Percentiles rank a stretch among this genome's conserved stretches.
Evolutionary conservation across 1,140 invertebrate species (phyloP).

Genomic region (Chironomus tepperi): DNA sequence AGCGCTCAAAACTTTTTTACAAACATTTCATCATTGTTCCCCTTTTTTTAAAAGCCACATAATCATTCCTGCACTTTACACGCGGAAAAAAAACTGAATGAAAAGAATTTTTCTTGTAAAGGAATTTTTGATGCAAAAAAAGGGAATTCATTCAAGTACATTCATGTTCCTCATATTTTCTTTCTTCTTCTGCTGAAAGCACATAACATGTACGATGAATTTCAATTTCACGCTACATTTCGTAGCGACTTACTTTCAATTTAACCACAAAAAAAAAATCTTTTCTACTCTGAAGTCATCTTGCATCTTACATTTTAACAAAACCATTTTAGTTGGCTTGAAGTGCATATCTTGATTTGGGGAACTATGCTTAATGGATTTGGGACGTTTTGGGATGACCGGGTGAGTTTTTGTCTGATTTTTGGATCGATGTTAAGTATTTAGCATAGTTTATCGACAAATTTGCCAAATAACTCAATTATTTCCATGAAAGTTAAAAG

Average conservation of each 20-base stretch:
- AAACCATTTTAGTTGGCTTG: neutral
- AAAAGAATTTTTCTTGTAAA: no score
- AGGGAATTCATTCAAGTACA: no score
- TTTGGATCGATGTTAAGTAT: no score
- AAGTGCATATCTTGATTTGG: neutral
- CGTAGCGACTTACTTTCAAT: conserved; percentile 16
- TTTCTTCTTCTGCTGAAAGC: conserved; percentile 5
- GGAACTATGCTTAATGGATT: no score
- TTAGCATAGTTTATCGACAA: no score
- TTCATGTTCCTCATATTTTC: no score
- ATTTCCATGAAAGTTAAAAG: no score
- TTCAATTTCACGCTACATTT: conserved; percentile 24
- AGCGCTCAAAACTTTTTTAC: no score
- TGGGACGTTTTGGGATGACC: no score
- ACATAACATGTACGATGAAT: conserved; percentile 21
- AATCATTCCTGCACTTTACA: conserved; percentile 6
- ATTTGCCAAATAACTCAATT: no score
- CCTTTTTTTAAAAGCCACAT: neutral
- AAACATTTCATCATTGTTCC: neutral
- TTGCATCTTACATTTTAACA: conserved; percentile 16
- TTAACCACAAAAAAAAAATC: conserved; percentile 2
- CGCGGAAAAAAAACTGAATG: neutral
- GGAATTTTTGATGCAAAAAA: no score
- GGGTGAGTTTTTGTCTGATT: no score
- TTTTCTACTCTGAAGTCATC: conserved; percentile 13